phyloP scores from a whole-genome alignment of 1,140 invertebrate species.

The roundworm (Caenorhabditis elegans) region DNA sequence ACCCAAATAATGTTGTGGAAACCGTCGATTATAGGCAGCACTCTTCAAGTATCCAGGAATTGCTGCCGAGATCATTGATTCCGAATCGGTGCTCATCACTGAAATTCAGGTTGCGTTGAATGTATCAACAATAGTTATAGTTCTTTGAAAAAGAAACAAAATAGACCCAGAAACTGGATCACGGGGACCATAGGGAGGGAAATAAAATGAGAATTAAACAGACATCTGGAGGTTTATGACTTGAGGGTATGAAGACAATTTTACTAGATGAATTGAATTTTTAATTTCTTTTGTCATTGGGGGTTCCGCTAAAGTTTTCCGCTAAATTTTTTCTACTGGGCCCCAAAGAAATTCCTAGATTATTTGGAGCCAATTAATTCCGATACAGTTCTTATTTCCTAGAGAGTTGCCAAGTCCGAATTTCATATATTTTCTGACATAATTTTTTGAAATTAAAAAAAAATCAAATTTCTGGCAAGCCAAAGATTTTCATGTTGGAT shows the following conservation, averaged over 20 bases:
- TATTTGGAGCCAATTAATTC: too few relatives aligned
- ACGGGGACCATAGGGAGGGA: background rate
- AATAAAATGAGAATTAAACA: slow-evolving; percentile 10
- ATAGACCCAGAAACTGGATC: too few relatives aligned
- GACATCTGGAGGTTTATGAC: slow-evolving; percentile 28
- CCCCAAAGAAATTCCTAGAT: too few relatives aligned
- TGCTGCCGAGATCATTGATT: slow-evolving; percentile 42
- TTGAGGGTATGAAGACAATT: background rate
- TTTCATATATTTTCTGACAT: too few relatives aligned
- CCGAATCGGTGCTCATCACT: slow-evolving; percentile 50
- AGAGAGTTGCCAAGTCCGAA: too few relatives aligned
- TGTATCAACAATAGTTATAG: background rate
- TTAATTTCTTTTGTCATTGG: background rate
- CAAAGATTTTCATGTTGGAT: too few relatives aligned
- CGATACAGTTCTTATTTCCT: too few relatives aligned
- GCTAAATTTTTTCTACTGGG: too few relatives aligned
- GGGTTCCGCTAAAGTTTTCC: too few relatives aligned
- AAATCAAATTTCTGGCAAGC: too few relatives aligned
- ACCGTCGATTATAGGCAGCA: slow-evolving; percentile 30
- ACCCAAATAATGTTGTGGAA: slow-evolving; percentile 24
- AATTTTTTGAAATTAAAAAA: too few relatives aligned
- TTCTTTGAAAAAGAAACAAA: background rate
- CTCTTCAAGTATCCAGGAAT: slow-evolving; percentile 37
- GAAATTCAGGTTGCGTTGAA: slow-evolving; percentile 6
- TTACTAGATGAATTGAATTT: background rate